Percentiles rank a stretch among this genome's conserved stretches.
phyloP scores from a whole-genome alignment of 2,797 vertebrate genomes.

The Hoplostethus mediterraneus region DNA sequence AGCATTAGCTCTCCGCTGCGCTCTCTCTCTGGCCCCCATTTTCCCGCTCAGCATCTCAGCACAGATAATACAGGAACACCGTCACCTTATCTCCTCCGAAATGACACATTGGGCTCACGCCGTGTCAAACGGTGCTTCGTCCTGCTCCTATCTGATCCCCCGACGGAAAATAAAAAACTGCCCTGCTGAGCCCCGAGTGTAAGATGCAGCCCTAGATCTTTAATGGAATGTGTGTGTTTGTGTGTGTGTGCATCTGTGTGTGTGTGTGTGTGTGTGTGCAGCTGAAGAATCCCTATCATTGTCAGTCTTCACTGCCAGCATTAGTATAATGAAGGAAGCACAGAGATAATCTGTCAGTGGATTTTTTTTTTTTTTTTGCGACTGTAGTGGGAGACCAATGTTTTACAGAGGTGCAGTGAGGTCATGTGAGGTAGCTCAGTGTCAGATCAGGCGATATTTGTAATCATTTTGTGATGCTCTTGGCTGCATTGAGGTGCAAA shows the following conservation, averaged over 20 bases:
- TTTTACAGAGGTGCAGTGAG: conserved; percentile 27
- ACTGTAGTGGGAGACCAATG: conserved; percentile 36
- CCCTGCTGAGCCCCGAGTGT: conserved; percentile 66
- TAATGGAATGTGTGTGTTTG: conserved; percentile 50
- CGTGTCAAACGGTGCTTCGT: conserved; percentile 70
- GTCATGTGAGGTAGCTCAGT: conserved; percentile 17
- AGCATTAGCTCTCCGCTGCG: conserved; percentile 61
- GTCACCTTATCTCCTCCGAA: conserved; percentile 79
- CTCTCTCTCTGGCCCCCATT: conserved; percentile 59
- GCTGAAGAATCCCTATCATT: conserved; percentile 55
- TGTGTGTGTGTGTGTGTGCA: conserved; percentile 1
- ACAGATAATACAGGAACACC: conserved; percentile 76
- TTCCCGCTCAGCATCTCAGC: conserved; percentile 72
- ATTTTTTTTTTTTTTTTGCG: conserved; percentile 35
- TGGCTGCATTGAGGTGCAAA: no score
- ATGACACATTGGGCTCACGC: conserved; percentile 78
- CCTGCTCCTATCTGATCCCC: conserved; percentile 78
- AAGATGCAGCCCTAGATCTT: conserved; percentile 57
- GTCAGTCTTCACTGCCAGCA: conserved; percentile 57
- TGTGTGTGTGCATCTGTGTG: neutral
- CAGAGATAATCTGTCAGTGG: conserved; percentile 51
- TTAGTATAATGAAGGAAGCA: conserved; percentile 58
- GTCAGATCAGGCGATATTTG: conserved; percentile 19
- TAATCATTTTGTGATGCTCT: neutral
- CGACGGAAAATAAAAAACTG: conserved; percentile 71